Conservation (phyloP, 2,113 vertebrate genomes). For the Syrmaticus mikado region DNA sequence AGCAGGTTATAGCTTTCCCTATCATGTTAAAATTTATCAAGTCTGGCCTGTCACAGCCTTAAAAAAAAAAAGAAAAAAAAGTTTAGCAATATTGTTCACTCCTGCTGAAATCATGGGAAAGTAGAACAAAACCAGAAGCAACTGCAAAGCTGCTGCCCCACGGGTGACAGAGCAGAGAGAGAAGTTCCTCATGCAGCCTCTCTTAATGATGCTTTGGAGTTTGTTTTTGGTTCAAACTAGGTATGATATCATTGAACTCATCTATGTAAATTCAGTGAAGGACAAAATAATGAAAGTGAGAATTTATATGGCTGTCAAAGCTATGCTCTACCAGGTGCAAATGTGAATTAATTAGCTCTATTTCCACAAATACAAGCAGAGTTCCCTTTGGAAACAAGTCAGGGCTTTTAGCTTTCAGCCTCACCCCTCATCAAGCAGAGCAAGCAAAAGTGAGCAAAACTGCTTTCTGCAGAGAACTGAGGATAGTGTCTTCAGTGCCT, state of each 20-base stretch:
- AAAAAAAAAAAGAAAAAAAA: neutral
- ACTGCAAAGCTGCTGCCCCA: neutral
- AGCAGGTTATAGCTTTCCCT: conserved; percentile 49
- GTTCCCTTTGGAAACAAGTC: neutral
- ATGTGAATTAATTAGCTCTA: rapidly evolving
- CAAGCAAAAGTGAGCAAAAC: neutral
- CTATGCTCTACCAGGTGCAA: rapidly evolving
- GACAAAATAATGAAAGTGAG: neutral
- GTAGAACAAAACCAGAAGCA: neutral
- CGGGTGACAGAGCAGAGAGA: neutral
- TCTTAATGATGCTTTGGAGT: neutral
- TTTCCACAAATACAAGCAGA: neutral
- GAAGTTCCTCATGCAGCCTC: neutral
- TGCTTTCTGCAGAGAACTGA: neutral
- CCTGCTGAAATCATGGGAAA: neutral
- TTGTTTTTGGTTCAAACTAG: neutral
- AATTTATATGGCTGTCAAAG: neutral
- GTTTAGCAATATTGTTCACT: neutral
- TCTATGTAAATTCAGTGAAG: neutral
- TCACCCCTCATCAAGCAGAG: neutral
- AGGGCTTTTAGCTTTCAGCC: neutral
- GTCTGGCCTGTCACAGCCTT: conserved; percentile 3
- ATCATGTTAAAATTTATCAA: conserved; percentile 58
- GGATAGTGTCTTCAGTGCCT: neutral
- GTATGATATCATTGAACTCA: neutral